Evolutionary conservation across 2,113 vertebrate genomes (phyloP).

Genomic region (Oncorhynchus nerka): DNA sequence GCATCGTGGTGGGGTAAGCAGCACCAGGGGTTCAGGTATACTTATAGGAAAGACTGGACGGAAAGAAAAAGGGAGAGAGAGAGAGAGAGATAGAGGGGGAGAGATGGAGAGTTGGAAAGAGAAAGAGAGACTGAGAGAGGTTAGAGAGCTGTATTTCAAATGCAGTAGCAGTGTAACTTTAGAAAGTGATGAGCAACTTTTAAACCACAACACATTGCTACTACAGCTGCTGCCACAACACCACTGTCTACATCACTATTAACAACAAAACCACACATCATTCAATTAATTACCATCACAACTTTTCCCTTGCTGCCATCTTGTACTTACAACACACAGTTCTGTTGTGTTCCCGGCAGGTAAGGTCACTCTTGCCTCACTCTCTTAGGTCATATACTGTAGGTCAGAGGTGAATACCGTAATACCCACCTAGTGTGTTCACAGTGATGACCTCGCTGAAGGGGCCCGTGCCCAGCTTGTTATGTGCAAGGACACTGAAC

Average conservation of each 20-base stretch:
- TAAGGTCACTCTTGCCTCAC: no score
- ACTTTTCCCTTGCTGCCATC: background rate
- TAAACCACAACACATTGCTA: no score
- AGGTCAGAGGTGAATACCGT: background rate
- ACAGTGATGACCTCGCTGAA: constrained; percentile 99
- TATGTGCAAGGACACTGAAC: constrained; percentile 97
- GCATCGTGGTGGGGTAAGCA: constrained; percentile 99
- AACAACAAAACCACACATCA: background rate
- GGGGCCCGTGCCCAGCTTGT: constrained; percentile 95
- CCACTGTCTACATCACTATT: no score
- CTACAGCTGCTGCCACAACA: no score
- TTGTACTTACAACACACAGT: no score
- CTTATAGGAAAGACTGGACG: constrained; percentile 91
- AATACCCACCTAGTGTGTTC: constrained; percentile 92
- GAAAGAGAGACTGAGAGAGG: background rate
- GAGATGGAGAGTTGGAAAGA: background rate
- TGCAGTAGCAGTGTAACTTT: background rate
- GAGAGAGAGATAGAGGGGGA: background rate
- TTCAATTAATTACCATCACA: background rate
- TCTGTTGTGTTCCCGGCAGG: no score
- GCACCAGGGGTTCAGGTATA: constrained; percentile 99
- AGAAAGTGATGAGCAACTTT: no score
- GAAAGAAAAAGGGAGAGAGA: background rate
- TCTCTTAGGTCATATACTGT: background rate
- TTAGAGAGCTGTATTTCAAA: background rate